These are phyloP conservation scores for Oeneis ivallda DNA, from an alignment of 2,888 invertebrate genomes.

Conservation along the genomic window DNA sequence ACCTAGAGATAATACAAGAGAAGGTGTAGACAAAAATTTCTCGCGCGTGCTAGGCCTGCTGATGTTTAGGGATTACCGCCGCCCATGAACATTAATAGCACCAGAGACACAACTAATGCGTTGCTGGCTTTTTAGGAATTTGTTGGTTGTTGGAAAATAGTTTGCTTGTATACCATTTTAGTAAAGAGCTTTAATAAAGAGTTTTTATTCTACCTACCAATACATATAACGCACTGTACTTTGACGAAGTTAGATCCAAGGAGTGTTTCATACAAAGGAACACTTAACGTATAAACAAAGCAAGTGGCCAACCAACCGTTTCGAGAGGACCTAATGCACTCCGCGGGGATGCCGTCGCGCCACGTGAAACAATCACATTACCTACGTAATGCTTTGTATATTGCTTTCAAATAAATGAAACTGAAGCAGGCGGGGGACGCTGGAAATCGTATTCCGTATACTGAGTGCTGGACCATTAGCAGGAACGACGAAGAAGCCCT, in stretches of 20 bases:
- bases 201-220: neutral
- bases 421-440: neutral
- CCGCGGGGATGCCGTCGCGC: slow-evolving; percentile 17
- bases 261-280: slow-evolving; percentile 9
- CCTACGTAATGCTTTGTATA: slow-evolving; percentile 16
- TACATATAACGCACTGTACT: neutral
- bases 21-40: no score
- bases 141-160: no score
- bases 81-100: no score
- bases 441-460: neutral
- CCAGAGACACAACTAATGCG: no score
- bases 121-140: no score
- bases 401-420: slow-evolving; percentile 15
- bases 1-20: no score
- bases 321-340: slow-evolving; percentile 23
- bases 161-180: no score
- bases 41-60: no score
- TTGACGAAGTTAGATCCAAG: neutral
- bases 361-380: slow-evolving; percentile 14
- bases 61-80: no score
- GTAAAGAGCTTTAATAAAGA: no score
- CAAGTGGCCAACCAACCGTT: slow-evolving; percentile 13
- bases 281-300: slow-evolving; percentile 15
- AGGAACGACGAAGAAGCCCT: no score
- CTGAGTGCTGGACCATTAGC: no score